A percentile compares a stretch with the other conserved stretches of the same genome.
phyloP scores from a whole-genome alignment of 2,113 vertebrate genomes.

The Axis porcinus region DNA sequence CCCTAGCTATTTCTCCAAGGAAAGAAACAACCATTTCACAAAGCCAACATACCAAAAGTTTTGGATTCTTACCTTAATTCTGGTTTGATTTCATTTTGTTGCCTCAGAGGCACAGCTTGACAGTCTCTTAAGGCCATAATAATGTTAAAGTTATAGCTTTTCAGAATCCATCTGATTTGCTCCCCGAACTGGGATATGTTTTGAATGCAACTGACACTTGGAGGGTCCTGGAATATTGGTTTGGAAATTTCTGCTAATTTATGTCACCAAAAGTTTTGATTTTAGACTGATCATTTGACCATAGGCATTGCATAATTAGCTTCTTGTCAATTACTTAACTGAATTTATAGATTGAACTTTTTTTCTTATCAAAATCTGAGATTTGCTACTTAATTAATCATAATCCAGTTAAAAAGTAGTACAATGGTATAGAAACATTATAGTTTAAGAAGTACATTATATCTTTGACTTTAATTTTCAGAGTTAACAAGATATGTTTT shows the following conservation, averaged over 20 bases:
- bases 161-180: constrained; percentile 19
- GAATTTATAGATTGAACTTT: constrained; percentile 27
- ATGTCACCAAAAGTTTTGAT: constrained; percentile 56
- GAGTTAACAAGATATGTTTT: neutral
- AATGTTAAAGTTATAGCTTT: constrained; percentile 20
- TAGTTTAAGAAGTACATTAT: neutral
- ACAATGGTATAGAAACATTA: neutral
- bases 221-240: constrained; percentile 22
- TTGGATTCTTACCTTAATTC: neutral
- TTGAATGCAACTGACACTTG: constrained; percentile 32
- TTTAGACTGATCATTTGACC: constrained; percentile 49
- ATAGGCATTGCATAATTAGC: constrained; percentile 24
- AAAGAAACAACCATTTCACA: neutral
- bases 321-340: constrained; percentile 52
- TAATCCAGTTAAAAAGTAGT: neutral
- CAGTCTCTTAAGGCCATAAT: neutral
- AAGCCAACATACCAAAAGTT: neutral
- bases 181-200: neutral
- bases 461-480: neutral
- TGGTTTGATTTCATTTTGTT: neutral
- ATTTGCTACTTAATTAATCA: neutral
- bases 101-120: neutral
- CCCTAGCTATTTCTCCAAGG: neutral
- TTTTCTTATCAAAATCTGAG: neutral
- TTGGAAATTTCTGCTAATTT: constrained; percentile 54